Percentiles rank a stretch among this genome's conserved stretches.
Conservation (phyloP, 2,888 invertebrate species). For the Geophilus truncorum region DNA sequence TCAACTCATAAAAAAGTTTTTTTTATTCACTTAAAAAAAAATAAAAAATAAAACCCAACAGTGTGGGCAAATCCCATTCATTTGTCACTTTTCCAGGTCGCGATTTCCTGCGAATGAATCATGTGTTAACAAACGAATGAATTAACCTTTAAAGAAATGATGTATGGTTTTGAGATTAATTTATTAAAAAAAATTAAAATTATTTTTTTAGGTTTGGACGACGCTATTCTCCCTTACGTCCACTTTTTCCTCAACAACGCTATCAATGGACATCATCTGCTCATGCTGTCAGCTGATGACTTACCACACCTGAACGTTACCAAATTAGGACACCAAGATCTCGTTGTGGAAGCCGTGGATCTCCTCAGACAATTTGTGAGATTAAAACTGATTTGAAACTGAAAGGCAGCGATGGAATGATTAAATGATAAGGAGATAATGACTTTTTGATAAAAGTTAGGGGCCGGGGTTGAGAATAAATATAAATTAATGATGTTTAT, state of each 20-base stretch:
- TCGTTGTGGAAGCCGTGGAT: constrained; percentile 86
- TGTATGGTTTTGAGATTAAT: constrained; percentile 29
- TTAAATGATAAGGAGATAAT: no score
- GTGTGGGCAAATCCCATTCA: not conserved
- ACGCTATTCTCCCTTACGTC: constrained; percentile 71
- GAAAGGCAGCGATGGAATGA: no score
- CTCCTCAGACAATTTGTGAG: constrained; percentile 79
- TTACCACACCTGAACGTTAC: constrained; percentile 78
- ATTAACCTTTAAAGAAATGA: constrained; percentile 35
- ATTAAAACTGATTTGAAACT: not conserved
- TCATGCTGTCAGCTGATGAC: constrained; percentile 81
- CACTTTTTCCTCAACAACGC: constrained; percentile 73
- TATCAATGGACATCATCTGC: constrained; percentile 73
- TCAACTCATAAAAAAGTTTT: not conserved
- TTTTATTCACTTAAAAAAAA: not conserved
- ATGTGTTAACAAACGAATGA: not conserved
- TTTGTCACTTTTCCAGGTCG: not conserved
- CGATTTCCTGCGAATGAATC: not conserved
- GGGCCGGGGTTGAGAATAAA: no score
- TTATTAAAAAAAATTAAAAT: not conserved
- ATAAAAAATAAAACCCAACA: not conserved
- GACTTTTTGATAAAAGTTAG: no score
- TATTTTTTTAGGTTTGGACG: constrained; percentile 61
- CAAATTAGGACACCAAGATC: constrained; percentile 87
- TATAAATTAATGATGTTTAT: no score